Evolutionary conservation across 2,797 vertebrate genomes (phyloP), one percentile per base, ranked within the genome.

Genomic region (Gymnoscopelus braueri): DNA sequence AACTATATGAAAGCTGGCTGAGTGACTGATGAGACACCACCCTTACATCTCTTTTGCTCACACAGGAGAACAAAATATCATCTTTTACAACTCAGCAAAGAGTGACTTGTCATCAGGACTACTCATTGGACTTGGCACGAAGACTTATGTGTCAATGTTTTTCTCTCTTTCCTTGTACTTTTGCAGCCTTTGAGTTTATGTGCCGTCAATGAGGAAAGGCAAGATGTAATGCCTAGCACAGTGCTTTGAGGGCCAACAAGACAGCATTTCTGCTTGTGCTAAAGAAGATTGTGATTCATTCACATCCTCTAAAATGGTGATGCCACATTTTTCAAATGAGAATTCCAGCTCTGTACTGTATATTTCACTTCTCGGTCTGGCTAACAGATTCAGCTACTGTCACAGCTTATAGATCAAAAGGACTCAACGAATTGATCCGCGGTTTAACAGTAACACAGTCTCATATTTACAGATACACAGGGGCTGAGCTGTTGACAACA

Each of bases 331-430:
- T 71, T 78, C 49, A 71, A 56, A 82, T 50, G 74, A 82, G 67
- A 71, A 44, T 79, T 65, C 52, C 81, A 80, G 69, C 66, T 49
- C 23, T 13, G 32, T 14, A 44, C 67, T 24, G 26, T 32, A 52
- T 55, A 71, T 54, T 44, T 8, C 39, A 44, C 39, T 44, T 63
- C 53, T 71, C 1, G 66, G 83, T 88, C 86, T 76, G 71, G 72
- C 81, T 81, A 83, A 84, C 81, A 85, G 77, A 71, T 80, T 29
- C 39, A 71, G 84, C 76, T 81, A 1, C 54, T 70, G 73, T 73
- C 75, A 63, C 74, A 60, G 70, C 47, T 53, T 11, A 71, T 60
- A 69, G 75, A 88, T 86, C 81, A 88, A 86, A 89, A 63, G 9
- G 26, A 63, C 57, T 35, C 39, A 44, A 44, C 13, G 58, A 12